A percentile compares a stretch with the other conserved stretches of the same genome.
Evolutionary conservation across 2,888 invertebrate genomes (phyloP).

Genomic region (Mythimna loreyi): DNA sequence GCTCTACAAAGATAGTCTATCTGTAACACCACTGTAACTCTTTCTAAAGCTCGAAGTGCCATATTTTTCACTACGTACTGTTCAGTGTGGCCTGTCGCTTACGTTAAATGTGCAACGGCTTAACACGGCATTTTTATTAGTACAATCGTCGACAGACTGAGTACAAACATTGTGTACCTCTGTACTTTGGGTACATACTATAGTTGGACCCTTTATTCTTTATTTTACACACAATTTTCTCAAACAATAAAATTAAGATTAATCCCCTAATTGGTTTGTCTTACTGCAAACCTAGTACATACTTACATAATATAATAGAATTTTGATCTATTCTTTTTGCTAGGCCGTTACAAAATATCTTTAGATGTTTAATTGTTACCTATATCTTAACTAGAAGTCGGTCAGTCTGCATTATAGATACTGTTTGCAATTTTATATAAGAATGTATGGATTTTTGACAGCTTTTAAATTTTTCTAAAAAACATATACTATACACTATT

Average conservation of each 20-base stretch:
- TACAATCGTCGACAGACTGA: constrained; percentile 78
- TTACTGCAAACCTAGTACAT: too few species aligned
- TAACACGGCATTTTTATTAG: constrained; percentile 60
- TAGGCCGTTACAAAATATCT: background rate
- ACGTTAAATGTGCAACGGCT: constrained; percentile 37
- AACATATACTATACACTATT: too few species aligned
- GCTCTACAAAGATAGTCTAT: too few species aligned
- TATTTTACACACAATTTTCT: too few species aligned
- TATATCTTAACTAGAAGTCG: background rate
- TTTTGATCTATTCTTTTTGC: too few species aligned
- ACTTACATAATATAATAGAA: too few species aligned
- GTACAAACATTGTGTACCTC: constrained; percentile 76
- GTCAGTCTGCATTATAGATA: background rate
- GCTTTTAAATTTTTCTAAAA: too few species aligned
- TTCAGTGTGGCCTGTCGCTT: constrained; percentile 35
- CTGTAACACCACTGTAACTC: background rate
- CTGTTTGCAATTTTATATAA: background rate
- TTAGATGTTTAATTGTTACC: background rate
- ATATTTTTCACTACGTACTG: background rate
- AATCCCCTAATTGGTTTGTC: too few species aligned
- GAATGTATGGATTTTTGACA: too few species aligned
- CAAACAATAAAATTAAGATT: too few species aligned
- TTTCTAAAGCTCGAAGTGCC: constrained; percentile 9
- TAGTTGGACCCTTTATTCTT: background rate
- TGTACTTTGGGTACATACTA: constrained; percentile 58